Base-by-base conservation (phyloP, 2,113 vertebrate genomes). In the Notarius lentiginosus region DNA sequence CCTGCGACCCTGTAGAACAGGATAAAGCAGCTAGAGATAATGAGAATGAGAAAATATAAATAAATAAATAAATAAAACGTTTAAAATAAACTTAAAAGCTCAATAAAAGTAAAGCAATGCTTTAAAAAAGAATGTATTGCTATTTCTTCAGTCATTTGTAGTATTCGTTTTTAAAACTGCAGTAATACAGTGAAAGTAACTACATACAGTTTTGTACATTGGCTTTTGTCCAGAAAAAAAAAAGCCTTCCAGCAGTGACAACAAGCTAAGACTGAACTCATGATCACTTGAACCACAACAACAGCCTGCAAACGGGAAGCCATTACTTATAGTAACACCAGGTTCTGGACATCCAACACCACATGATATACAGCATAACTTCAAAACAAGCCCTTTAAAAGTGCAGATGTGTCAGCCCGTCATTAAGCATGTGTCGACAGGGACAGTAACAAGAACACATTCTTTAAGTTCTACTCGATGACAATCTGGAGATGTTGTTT, bases 391-490 rank as follows among this genome's bases (percentile, higher is more conserved):
- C 22, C 27, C 55, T 34, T 58, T 41, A 41, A 61, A 55, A 87
- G 4, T 34, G 10, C 68, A 51, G 6, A 41, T 63, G 56, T 68
- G 58, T 87, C 70, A 77, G 11, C 66, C 80, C 79, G 14, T 76
- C 70, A 55, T 87, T 83, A 87, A 83, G 68, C 24, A 77, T 17
- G 72, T 83, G 86, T 66, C 61, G 81, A 87, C 86, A 87, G 80
- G 55, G 86, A 87, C 72, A 83, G 60, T 87, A 87, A 83, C 81
- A 87, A 87, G 81, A 87, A 87, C 75, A 68, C 86, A 87, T 87
- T 83, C 86, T 63, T 87, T 11, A 68, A 34, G 72, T 61, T 83
- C 20, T 10, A 68, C 58, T 87, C 51, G 8, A 61, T 56, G 80
- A 79, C 76, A 77, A 84, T 77, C 81, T 65, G 60, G 61, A 27